Evolutionary conservation across 2,113 vertebrate species (phyloP).

Genomic region (Melanostigma gelatinosum): DNA sequence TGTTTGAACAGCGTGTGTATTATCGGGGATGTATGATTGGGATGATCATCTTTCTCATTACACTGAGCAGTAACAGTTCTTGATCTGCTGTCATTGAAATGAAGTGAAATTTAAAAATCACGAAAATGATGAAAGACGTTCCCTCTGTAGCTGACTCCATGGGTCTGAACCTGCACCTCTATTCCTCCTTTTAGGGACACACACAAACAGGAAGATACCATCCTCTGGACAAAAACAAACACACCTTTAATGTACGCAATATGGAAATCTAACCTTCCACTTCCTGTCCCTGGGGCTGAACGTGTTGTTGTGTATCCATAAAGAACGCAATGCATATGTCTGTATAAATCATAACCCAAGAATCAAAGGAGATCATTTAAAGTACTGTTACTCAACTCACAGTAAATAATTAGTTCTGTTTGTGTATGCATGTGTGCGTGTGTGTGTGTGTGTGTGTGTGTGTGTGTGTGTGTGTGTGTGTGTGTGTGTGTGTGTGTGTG

Average conservation of each 20-base stretch:
- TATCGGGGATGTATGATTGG: not conserved
- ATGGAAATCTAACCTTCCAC: constrained; percentile 17
- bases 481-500: not conserved
- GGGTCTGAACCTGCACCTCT: constrained; percentile 12
- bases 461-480: not conserved
- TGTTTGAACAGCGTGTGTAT: not conserved
- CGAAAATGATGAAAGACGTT: constrained; percentile 4
- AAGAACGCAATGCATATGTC: not conserved
- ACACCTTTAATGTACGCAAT: not conserved
- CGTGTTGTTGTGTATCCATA: not conserved
- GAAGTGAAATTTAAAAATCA: not conserved
- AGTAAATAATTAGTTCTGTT: constrained; percentile 18
- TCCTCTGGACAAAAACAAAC: not conserved
- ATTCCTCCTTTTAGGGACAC: constrained; percentile 13
- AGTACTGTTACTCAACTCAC: not conserved
- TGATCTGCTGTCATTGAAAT: not conserved
- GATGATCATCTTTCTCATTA: not conserved
- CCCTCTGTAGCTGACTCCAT: not conserved
- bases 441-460: not conserved
- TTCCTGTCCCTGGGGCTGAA: constrained; percentile 15
- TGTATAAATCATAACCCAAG: not conserved
- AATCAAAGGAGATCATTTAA: not conserved
- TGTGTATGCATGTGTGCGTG: not conserved
- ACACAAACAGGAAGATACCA: constrained; percentile 9
- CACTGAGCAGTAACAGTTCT: not conserved